Conservation (phyloP, 2,797 vertebrate species). For the Crenuchus spilurus region DNA sequence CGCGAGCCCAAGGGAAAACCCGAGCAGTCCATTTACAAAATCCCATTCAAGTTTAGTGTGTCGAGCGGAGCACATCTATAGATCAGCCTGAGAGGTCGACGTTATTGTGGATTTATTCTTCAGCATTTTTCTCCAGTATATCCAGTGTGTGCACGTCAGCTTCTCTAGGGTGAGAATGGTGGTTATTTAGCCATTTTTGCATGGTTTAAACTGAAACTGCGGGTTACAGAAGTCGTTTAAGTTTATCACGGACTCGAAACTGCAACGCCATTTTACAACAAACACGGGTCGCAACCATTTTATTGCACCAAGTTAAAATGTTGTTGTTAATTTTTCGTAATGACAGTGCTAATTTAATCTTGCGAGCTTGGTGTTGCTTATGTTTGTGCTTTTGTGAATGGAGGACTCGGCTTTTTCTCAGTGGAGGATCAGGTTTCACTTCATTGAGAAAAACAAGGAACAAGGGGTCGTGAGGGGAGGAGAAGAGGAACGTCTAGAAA, state of each 20-base stretch:
- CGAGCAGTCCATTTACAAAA: slow-evolving; percentile 68
- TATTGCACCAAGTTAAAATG: slow-evolving; percentile 31
- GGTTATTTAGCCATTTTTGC: neutral
- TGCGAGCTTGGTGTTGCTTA: slow-evolving; percentile 39
- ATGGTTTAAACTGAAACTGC: neutral
- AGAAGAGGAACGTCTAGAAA: slow-evolving; percentile 46
- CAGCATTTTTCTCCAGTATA: slow-evolving; percentile 28
- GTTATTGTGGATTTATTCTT: slow-evolving; percentile 64
- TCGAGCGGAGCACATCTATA: neutral
- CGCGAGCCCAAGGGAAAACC: slow-evolving; percentile 66
- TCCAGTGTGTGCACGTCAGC: slow-evolving; percentile 16
- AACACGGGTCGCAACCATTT: slow-evolving; percentile 71
- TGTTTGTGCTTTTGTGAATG: slow-evolving; percentile 79
- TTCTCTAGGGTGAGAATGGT: slow-evolving; percentile 64
- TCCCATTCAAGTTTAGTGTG: slow-evolving; percentile 79
- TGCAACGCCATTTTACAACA: slow-evolving; percentile 76
- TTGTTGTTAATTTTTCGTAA: neutral
- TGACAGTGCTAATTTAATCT: neutral
- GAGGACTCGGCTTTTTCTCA: slow-evolving; percentile 56
- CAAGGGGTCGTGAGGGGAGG: slow-evolving; percentile 63
- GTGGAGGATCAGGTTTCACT: slow-evolving; percentile 77
- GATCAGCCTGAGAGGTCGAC: slow-evolving; percentile 15
- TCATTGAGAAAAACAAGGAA: slow-evolving; percentile 85
- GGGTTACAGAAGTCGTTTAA: slow-evolving; percentile 13
- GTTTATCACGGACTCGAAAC: slow-evolving; percentile 52